Conservation (phyloP, 1,140 invertebrate species). For the Archivesica marissinica region DNA sequence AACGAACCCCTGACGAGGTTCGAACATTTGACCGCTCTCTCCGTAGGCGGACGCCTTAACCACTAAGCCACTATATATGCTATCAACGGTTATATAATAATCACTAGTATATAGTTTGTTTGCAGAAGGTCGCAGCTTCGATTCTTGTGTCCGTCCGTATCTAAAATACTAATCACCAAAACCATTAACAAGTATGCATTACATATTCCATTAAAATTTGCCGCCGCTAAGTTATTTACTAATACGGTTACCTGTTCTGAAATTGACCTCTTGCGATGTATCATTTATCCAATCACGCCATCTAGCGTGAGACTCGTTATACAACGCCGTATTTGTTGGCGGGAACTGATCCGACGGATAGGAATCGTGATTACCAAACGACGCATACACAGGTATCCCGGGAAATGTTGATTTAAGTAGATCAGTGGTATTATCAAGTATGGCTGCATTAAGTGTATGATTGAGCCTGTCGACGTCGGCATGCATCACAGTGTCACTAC, state of each 20-base stretch:
- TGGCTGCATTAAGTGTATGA: slow-evolving; percentile 66
- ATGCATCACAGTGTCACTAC: slow-evolving; percentile 76
- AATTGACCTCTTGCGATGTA: slow-evolving; percentile 44
- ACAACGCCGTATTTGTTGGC: slow-evolving; percentile 62
- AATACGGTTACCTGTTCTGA: slow-evolving; percentile 66
- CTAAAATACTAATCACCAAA: too few species aligned
- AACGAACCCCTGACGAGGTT: too few species aligned
- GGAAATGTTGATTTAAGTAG: slow-evolving; percentile 65
- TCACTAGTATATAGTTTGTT: too few species aligned
- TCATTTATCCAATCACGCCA: slow-evolving; percentile 77
- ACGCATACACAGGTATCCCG: slow-evolving; percentile 67
- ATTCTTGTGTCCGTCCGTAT: too few species aligned
- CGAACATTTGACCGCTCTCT: too few species aligned
- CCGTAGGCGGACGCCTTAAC: too few species aligned
- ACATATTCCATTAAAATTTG: too few species aligned
- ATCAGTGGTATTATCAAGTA: slow-evolving; percentile 73
- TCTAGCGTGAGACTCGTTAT: slow-evolving; percentile 67
- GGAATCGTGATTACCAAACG: slow-evolving; percentile 79
- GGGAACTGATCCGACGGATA: slow-evolving; percentile 74
- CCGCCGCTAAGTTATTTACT: too few species aligned
- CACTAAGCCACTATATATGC: too few species aligned
- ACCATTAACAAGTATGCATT: too few species aligned
- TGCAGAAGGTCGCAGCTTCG: too few species aligned
- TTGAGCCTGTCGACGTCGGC: slow-evolving; percentile 66
- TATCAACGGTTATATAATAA: too few species aligned